phyloP scores from a whole-genome alignment of 2,113 vertebrate species.

The Malurus melanocephalus region DNA sequence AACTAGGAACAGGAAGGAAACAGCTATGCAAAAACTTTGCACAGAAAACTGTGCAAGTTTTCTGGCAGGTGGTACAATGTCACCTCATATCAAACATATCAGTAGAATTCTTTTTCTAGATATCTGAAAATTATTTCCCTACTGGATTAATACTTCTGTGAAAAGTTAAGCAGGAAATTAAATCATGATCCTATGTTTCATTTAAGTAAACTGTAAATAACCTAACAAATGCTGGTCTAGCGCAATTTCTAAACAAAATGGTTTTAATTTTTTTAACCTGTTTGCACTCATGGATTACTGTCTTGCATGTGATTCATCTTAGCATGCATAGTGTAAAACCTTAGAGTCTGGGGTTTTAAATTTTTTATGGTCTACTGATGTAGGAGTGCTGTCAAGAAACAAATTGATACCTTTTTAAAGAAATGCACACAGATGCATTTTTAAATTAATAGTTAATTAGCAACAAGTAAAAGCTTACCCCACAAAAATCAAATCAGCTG shows the following conservation, averaged over 20 bases:
- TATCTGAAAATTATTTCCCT: not conserved
- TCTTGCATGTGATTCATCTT: conserved; percentile 48
- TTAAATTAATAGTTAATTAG: conserved; percentile 34
- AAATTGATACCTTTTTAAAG: not conserved
- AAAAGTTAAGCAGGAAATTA: conserved; percentile 2
- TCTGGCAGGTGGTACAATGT: not conserved
- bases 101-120: not conserved
- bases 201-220: not conserved
- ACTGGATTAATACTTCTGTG: not conserved
- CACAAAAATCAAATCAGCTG: conserved; percentile 56
- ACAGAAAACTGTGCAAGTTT: conserved; percentile 4
- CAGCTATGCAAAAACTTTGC: too few relatives aligned
- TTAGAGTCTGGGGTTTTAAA: not conserved
- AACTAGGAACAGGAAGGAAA: not conserved
- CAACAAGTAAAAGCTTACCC: conserved; percentile 52
- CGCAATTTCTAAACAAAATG: not conserved
- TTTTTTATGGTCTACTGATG: conserved; percentile 8
- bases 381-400: conserved; percentile 55
- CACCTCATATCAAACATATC: not conserved
- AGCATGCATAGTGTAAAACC: conserved; percentile 17
- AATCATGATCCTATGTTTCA: not conserved
- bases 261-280: not conserved
- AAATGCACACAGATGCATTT: conserved; percentile 18
- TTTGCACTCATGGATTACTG: not conserved
- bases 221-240: not conserved